Base-by-base conservation (phyloP, 2,888 invertebrate species). In the Lasioglossum morio region DNA sequence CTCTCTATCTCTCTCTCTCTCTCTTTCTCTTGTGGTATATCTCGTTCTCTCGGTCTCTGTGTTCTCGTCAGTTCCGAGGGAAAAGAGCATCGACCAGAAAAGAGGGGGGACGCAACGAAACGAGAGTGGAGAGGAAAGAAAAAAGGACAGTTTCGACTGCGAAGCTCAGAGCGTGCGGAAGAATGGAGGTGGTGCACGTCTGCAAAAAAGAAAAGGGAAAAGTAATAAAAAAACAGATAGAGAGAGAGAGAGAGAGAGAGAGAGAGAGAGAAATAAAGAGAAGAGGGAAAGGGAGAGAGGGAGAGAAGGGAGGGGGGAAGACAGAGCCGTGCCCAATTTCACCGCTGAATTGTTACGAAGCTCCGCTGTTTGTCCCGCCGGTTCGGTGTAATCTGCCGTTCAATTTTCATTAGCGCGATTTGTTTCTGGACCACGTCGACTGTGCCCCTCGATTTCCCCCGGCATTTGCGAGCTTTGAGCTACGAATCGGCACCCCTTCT, bases 341-440 rank as follows among this genome's bases (percentile, higher is more conserved):
- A 82, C 78, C 72, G 81, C 66, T 72, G 88, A 88, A 90, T 88
- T 88, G 88, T 86, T 85, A 84, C 88, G 79, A 82, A 83, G 72
- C 81, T 83, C 75, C 72, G 78, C 82, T 85, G 85, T 87, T 90
- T 88, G 87, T 88, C 85, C 83, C 79, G 70, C 53, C 80, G 70
- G 53, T 79, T 83, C 73, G 70, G 53, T 79, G 82, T 85, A 86
- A 85, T 88, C 79, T 79, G 81, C 84, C 83, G 88, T 87, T 89
- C 88, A 90, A 88, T 89, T 89, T 90, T 89, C 90, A 89, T 89
- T 90, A 88, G 76, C 84, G 78, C 84, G 84, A 82, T 89, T 89
- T 88, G 90, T 88, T 86, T 90, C 84, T 79, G 79, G 77, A 53
- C 88, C 79, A 37, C 79, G 78, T 79, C 72, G 27, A 16, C 27